phyloP scores from a whole-genome alignment of 2,113 vertebrate species.

The Motacilla alba region DNA sequence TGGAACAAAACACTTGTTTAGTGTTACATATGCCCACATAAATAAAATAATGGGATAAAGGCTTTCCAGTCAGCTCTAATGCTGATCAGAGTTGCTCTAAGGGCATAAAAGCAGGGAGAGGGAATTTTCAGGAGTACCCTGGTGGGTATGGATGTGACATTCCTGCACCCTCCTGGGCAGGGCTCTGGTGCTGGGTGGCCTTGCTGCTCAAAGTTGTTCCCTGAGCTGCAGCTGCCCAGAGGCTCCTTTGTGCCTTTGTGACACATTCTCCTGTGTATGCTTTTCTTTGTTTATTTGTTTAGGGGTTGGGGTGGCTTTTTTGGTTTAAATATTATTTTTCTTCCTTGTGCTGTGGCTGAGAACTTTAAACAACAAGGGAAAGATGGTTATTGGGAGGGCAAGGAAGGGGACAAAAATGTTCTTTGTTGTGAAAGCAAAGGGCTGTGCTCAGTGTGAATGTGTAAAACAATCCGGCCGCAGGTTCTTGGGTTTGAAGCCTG shows the following conservation, averaged over 20 bases:
- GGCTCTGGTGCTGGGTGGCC: not conserved
- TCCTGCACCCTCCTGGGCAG: not conserved
- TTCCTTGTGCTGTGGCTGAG: not conserved
- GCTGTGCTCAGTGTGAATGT: not conserved
- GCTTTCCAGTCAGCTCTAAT: not conserved
- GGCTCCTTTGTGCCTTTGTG: not conserved
- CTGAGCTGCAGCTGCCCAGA: not conserved
- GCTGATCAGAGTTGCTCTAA: not conserved
- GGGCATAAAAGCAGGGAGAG: not conserved
- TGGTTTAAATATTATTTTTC: not conserved
- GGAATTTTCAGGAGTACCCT: not conserved
- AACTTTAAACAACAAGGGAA: not conserved
- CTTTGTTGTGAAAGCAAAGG: not conserved
- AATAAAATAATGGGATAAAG: not conserved
- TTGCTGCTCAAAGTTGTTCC: not conserved
- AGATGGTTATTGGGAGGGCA: not conserved
- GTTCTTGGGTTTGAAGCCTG: not conserved
- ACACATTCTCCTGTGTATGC: not conserved
- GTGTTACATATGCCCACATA: not conserved
- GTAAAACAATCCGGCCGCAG: not conserved
- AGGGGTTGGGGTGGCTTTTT: not conserved
- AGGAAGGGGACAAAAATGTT: not conserved
- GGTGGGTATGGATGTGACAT: not conserved
- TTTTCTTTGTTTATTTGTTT: not conserved
- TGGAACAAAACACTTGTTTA: not conserved